A percentile compares a stretch with the other conserved stretches of the same genome.
Conservation (phyloP, 2,113 vertebrate genomes). For the Pseudopipra pipra region DNA sequence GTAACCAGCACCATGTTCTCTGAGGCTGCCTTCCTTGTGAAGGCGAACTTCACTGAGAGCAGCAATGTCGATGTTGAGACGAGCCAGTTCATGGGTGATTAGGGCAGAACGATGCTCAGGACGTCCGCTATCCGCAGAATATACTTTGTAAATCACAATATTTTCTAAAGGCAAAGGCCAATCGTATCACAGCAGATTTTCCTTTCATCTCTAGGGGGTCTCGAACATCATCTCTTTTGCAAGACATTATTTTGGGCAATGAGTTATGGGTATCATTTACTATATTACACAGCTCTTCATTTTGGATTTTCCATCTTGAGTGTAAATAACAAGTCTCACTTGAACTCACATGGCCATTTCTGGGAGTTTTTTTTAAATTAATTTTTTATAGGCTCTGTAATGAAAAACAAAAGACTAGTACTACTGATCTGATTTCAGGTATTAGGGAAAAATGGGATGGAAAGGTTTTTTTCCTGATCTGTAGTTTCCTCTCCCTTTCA, state of each 20-base stretch:
- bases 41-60: too few species aligned
- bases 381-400: not conserved
- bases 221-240: not conserved
- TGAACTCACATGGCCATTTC: not conserved
- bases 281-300: not conserved
- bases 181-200: not conserved
- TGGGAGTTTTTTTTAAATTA: not conserved
- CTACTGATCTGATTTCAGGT: not conserved
- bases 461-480: not conserved
- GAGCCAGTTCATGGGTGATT: too few species aligned
- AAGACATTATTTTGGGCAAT: not conserved
- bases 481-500: not conserved
- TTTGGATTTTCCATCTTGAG: not conserved
- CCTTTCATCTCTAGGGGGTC: not conserved
- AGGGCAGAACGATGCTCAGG: too few species aligned
- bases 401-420: not conserved
- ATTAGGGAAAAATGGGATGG: not conserved
- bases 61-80: too few species aligned
- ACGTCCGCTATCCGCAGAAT: not conserved
- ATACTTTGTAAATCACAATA: not conserved
- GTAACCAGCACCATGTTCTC: too few species aligned
- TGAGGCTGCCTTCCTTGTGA: too few species aligned
- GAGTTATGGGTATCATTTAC: not conserved
- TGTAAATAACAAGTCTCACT: conserved; percentile 10
- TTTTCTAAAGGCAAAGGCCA: not conserved